A percentile compares a stretch with the other conserved stretches of the same genome.
phyloP scores from a whole-genome alignment of 2,888 invertebrate genomes.

The Timandra comae region DNA sequence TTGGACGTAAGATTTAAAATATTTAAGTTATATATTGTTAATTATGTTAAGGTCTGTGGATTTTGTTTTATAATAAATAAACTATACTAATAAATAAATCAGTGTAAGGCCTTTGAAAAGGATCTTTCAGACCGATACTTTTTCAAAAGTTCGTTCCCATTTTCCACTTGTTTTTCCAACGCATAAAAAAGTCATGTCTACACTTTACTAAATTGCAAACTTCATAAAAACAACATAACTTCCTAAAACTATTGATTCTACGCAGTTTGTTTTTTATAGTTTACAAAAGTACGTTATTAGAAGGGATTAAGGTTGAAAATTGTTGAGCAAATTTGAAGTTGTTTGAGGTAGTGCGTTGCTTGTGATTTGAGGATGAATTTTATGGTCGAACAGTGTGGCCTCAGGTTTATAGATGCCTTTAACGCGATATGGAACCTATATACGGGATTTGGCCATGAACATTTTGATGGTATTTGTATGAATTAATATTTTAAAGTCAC shows the following conservation, averaged over 20 bases:
- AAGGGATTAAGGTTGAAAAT: conserved; percentile 6
- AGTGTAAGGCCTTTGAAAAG: too few species aligned
- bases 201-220: conserved; percentile 32
- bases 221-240: conserved; percentile 35
- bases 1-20: too few species aligned
- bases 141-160: too few species aligned
- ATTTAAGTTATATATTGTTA: too few species aligned
- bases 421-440: conserved; percentile 28
- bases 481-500: too few species aligned
- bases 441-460: conserved; percentile 18
- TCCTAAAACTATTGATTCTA: conserved; percentile 22
- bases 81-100: too few species aligned
- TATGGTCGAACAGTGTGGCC: conserved; percentile 38
- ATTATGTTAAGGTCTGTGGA: too few species aligned
- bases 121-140: too few species aligned
- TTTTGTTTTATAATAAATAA: too few species aligned
- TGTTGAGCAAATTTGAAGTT: conserved; percentile 1
- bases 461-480: too few species aligned
- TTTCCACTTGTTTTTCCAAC: too few species aligned
- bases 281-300: conserved; percentile 5
- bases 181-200: too few species aligned
- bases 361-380: conserved; percentile 42
- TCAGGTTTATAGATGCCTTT: conserved; percentile 38
- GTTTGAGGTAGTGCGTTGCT: conserved; percentile 19
- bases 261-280: conserved; percentile 7